These are phyloP conservation scores for Pangasianodon gigas DNA, from an alignment of 2,113 vertebrate genomes.

Conservation along the genomic window DNA sequence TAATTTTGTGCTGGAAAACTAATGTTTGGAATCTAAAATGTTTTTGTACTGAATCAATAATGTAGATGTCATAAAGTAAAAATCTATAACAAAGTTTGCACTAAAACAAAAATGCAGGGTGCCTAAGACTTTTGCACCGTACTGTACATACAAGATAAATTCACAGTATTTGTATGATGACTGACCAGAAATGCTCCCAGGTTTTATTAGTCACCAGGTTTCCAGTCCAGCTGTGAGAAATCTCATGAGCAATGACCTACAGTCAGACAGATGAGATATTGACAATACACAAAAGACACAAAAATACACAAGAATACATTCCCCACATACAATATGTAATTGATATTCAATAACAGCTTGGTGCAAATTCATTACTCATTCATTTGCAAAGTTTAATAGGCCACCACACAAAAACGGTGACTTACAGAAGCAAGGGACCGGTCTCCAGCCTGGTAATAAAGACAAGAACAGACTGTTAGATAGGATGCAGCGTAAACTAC, in stretches of 20 bases:
- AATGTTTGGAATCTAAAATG: too few species aligned
- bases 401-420: slow-evolving; percentile 53
- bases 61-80: too few species aligned
- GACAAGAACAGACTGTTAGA: slow-evolving; percentile 32
- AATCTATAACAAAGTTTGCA: too few species aligned
- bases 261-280: background rate
- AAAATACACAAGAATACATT: background rate
- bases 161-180: background rate
- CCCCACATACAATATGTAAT: too few species aligned
- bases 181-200: slow-evolving; percentile 97
- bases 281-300: background rate
- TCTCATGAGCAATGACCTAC: slow-evolving; percentile 97
- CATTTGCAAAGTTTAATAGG: background rate
- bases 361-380: background rate
- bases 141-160: background rate
- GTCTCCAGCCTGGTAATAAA: slow-evolving; percentile 85
- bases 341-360: background rate
- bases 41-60: too few species aligned
- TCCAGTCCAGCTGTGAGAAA: slow-evolving; percentile 98
- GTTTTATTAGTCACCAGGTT: slow-evolving; percentile 97
- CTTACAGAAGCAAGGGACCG: slow-evolving; percentile 92
- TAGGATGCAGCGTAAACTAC: background rate
- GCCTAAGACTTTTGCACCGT: too few species aligned
- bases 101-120: too few species aligned
- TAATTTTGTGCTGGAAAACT: too few species aligned